phyloP scores from a whole-genome alignment of 2,888 invertebrate species.

The Cordilura impudica region DNA sequence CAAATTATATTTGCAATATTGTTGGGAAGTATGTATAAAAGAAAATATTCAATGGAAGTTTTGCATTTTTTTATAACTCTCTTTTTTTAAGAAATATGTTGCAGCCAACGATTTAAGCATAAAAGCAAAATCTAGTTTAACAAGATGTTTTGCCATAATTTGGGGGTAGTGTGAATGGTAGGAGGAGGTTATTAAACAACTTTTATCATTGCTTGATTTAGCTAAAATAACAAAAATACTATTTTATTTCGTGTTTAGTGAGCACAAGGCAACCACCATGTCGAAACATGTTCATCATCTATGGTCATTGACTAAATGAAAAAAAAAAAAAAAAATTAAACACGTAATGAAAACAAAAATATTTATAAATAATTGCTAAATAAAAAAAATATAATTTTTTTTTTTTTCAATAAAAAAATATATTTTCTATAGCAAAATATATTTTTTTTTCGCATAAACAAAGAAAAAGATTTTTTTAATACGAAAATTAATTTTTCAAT shows the following conservation, averaged over 20 bases:
- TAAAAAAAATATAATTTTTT: neutral
- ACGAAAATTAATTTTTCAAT: neutral
- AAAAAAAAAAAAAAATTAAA: neutral
- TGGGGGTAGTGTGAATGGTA: no score
- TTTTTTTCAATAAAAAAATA: neutral
- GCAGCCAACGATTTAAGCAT: no score
- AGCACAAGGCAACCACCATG: slow-evolving; percentile 56
- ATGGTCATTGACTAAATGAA: slow-evolving; percentile 50
- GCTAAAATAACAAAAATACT: no score
- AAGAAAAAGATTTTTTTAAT: no score
- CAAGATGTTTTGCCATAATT: no score
- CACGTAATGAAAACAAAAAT: neutral
- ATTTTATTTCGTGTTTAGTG: neutral
- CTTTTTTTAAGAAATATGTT: no score
- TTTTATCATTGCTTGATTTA: no score
- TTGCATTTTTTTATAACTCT: neutral
- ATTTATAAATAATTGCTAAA: no score
- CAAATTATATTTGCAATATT: neutral
- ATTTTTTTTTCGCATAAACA: neutral
- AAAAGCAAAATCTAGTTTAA: no score
- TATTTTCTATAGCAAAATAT: no score
- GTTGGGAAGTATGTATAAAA: no score
- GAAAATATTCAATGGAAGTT: neutral
- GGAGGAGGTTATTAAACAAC: no score
- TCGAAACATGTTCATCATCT: slow-evolving; percentile 39